Evolutionary conservation across 2,113 vertebrate genomes (phyloP).

Genomic region (Eretmochelys imbricata): DNA sequence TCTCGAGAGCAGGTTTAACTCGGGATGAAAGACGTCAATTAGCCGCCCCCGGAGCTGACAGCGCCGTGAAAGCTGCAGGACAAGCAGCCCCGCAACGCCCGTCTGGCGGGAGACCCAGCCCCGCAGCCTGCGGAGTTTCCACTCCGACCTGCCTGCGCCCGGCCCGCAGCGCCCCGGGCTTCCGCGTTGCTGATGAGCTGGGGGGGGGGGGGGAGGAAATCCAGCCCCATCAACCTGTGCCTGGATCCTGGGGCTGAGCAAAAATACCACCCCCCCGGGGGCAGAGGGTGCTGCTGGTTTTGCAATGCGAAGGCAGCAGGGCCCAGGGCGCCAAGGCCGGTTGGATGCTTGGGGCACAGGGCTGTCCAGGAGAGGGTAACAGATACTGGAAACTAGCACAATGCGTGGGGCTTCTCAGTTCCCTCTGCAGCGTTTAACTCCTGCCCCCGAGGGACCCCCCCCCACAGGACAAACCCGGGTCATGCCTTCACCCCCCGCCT

Average conservation of each 20-base stretch:
- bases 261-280: too few relatives aligned
- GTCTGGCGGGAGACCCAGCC: neutral
- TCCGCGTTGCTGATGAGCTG: too few relatives aligned
- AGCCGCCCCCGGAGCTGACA: constrained; percentile 58
- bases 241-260: too few relatives aligned
- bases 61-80: constrained; percentile 46
- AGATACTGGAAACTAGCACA: neutral
- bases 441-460: neutral
- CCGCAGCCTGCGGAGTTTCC: too few relatives aligned
- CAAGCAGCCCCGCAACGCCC: neutral
- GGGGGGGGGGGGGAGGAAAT: too few relatives aligned
- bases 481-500: constrained; percentile 48
- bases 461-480: constrained; percentile 10
- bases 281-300: neutral
- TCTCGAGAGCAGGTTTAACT: constrained; percentile 46
- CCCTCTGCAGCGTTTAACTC: neutral
- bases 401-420: neutral
- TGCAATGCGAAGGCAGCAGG: too few relatives aligned
- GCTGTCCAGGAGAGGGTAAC: neutral
- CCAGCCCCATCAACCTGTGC: neutral
- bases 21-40: constrained; percentile 75
- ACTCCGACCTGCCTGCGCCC: too few relatives aligned
- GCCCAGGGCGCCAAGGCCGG: neutral
- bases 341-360: fast-evolving
- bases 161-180: too few relatives aligned